phyloP scores from a whole-genome alignment of 35 echinoderm and acorn worm species.

The Lytechinus variegatus region DNA sequence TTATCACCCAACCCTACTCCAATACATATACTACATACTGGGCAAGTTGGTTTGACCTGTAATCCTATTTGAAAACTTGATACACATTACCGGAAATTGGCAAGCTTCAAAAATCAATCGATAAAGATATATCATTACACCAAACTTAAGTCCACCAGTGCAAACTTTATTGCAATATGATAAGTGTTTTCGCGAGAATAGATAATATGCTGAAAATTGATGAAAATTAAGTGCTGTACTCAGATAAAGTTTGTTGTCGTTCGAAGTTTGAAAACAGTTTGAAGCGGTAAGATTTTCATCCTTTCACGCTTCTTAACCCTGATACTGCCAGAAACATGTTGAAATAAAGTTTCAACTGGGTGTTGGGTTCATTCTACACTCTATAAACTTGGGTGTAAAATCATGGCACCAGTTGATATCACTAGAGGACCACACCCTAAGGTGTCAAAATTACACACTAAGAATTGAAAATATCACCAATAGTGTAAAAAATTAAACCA shows the following conservation, averaged over 20 bases:
- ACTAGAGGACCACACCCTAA: too few species aligned
- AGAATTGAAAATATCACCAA: too few species aligned
- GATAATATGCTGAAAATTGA: background rate
- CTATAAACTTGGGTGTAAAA: too few species aligned
- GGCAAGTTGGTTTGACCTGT: background rate
- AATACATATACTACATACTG: background rate
- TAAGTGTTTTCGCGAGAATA: background rate
- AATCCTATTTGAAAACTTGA: background rate
- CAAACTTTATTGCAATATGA: background rate
- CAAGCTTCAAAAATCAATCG: background rate
- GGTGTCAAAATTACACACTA: too few species aligned
- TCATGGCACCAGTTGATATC: too few species aligned
- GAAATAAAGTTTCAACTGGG: background rate
- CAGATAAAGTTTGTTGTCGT: background rate
- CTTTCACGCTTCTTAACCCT: background rate
- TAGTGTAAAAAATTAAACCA: too few species aligned
- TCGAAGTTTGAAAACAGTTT: background rate
- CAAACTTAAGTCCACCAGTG: background rate
- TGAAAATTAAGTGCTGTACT: background rate
- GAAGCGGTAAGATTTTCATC: background rate
- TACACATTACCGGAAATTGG: background rate
- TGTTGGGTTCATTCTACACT: too few species aligned
- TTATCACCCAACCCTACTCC: background rate
- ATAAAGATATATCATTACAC: constrained; percentile 15
- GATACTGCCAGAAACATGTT: background rate